These are phyloP conservation scores for Cyphotilapia sp. DNA, from an alignment of 2,113 vertebrate species.

Conservation along the genomic window DNA sequence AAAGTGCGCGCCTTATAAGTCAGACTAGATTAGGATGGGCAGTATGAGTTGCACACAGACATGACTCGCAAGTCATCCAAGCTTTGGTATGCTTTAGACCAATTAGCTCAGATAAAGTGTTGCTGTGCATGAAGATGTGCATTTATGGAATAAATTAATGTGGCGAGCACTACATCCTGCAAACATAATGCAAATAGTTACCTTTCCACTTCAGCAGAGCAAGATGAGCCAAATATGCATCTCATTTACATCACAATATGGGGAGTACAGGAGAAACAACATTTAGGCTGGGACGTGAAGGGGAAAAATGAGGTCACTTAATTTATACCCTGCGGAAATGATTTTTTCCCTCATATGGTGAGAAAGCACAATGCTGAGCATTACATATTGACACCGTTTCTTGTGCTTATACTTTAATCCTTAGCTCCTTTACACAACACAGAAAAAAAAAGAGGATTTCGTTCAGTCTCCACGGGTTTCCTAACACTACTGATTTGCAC, in stretches of 20 bases:
- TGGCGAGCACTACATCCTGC: background rate
- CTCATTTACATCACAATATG: conserved; percentile 61
- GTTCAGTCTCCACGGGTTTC: background rate
- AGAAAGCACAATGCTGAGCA: background rate
- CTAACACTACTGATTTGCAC: background rate
- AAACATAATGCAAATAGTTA: conserved; percentile 66
- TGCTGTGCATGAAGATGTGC: conserved; percentile 37
- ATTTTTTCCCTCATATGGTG: background rate
- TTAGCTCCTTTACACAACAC: background rate
- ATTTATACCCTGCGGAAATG: background rate
- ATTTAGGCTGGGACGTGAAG: conserved; percentile 1
- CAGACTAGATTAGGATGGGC: background rate
- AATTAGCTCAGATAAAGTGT: conserved; percentile 34
- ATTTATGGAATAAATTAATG: conserved; percentile 62
- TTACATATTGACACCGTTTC: background rate
- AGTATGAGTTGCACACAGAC: background rate
- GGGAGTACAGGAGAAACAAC: conserved; percentile 16
- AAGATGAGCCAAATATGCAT: conserved; percentile 48
- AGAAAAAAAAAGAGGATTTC: background rate
- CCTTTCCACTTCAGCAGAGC: conserved; percentile 63
- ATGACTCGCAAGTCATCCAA: background rate
- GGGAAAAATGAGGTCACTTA: conserved; percentile 30
- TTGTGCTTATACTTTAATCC: background rate
- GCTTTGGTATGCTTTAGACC: background rate
- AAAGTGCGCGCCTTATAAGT: background rate